Percentiles rank a stretch among this genome's conserved stretches.
phyloP scores from a whole-genome alignment of 2,888 invertebrate species.

The Lithophane leautieri region DNA sequence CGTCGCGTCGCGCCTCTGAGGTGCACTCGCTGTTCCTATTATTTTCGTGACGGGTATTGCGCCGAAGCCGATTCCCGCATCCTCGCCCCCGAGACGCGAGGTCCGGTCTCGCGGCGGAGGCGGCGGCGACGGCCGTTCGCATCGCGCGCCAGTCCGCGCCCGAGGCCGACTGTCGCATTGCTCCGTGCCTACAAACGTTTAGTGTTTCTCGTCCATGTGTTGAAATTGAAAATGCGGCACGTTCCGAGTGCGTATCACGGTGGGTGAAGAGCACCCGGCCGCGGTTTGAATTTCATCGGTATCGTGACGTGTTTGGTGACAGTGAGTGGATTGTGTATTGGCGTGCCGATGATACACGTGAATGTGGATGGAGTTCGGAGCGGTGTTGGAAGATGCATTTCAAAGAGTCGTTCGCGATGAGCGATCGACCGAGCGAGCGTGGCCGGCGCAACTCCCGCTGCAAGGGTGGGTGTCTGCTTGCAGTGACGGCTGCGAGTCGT shows the following conservation, averaged over 20 bases:
- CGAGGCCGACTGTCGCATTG: slow-evolving; percentile 88
- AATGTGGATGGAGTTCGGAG: slow-evolving; percentile 88
- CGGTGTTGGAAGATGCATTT: slow-evolving; percentile 89
- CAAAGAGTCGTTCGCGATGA: slow-evolving; percentile 90
- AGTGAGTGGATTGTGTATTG: slow-evolving; percentile 86
- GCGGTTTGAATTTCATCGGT: slow-evolving; percentile 72
- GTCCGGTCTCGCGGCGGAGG: slow-evolving; percentile 89
- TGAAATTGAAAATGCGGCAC: slow-evolving; percentile 85
- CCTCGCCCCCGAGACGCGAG: slow-evolving; percentile 90
- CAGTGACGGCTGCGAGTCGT: slow-evolving; percentile 75
- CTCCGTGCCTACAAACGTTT: slow-evolving; percentile 85
- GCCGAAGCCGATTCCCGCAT: slow-evolving; percentile 90
- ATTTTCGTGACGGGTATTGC: slow-evolving; percentile 91
- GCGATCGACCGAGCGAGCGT: slow-evolving; percentile 90
- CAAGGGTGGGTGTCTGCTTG: slow-evolving; percentile 87
- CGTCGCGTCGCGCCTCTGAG: slow-evolving; percentile 90
- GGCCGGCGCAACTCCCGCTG: slow-evolving; percentile 89
- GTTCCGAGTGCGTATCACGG: slow-evolving; percentile 79
- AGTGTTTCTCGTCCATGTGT: slow-evolving; percentile 79
- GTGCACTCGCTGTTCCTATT: slow-evolving; percentile 91
- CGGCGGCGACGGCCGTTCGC: slow-evolving; percentile 89
- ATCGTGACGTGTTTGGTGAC: slow-evolving; percentile 82
- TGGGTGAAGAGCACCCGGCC: slow-evolving; percentile 75
- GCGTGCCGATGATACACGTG: slow-evolving; percentile 88
- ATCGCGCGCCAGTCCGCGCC: slow-evolving; percentile 89